Conservation (phyloP, 2,888 invertebrate genomes). For the Strigamia transsilvanica region DNA sequence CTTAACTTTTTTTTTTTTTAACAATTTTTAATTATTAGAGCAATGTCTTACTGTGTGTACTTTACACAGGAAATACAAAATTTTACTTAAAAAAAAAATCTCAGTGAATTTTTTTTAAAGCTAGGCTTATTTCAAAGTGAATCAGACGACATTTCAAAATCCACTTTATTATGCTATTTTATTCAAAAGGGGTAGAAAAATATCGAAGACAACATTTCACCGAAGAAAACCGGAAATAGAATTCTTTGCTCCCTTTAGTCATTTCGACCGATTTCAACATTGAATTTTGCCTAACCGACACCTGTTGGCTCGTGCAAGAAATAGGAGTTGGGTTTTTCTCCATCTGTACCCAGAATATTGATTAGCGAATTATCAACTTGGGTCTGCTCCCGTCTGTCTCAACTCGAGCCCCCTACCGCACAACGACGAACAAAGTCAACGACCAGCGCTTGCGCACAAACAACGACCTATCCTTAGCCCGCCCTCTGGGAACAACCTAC, state of each 20-base stretch:
- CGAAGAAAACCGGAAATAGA: conserved; percentile 13
- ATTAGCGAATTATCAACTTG: conserved; percentile 45
- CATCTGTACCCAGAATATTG: conserved; percentile 41
- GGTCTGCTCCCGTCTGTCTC: conserved; percentile 14
- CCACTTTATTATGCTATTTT: neutral
- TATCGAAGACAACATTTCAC: conserved; percentile 19
- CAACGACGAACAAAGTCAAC: conserved; percentile 37
- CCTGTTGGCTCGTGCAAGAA: conserved; percentile 40
- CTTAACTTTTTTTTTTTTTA: too few relatives aligned
- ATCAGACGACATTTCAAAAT: too few relatives aligned
- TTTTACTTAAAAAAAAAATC: too few relatives aligned
- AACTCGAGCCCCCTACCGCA: conserved; percentile 22
- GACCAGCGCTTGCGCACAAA: conserved; percentile 42
- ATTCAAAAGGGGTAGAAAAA: neutral
- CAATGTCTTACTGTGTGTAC: too few relatives aligned
- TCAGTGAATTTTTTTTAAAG: too few relatives aligned
- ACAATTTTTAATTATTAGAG: too few relatives aligned
- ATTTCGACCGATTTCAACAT: conserved; percentile 12
- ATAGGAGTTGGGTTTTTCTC: conserved; percentile 24
- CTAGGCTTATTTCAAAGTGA: too few relatives aligned
- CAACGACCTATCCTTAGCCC: conserved; percentile 18
- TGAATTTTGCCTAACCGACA: conserved; percentile 30
- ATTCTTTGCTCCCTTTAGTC: conserved; percentile 6
- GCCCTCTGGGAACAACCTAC: conserved; percentile 28
- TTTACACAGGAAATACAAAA: too few relatives aligned